A percentile compares a stretch with the other conserved stretches of the same genome.
Conservation (phyloP, 2,113 vertebrate genomes). For the Pelobates fuscus region DNA sequence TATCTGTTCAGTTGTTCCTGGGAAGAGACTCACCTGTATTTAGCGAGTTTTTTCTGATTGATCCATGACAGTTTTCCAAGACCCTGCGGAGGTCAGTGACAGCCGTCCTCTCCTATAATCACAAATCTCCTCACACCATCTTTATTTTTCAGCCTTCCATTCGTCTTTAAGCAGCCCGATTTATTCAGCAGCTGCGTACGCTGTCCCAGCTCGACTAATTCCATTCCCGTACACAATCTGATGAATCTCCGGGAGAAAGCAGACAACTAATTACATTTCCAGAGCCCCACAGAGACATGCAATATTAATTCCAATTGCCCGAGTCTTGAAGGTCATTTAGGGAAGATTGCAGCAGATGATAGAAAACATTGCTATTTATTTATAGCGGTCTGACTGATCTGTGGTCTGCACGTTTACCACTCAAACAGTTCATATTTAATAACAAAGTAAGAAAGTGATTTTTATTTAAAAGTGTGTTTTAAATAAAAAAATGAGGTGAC, state of each 20-base stretch:
- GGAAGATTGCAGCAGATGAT: conserved; percentile 17
- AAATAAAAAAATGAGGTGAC: too few relatives aligned
- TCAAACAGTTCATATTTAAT: too few relatives aligned
- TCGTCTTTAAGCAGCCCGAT: conserved; percentile 30
- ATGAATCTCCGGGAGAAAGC: conserved; percentile 28
- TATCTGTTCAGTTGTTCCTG: too few relatives aligned
- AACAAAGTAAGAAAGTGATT: too few relatives aligned
- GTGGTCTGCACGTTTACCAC: too few relatives aligned
- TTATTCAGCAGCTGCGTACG: conserved; percentile 25
- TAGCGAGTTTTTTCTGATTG: too few relatives aligned
- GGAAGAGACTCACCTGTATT: too few relatives aligned
- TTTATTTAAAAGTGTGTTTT: too few relatives aligned
- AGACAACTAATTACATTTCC: conserved; percentile 44
- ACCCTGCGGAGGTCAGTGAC: too few relatives aligned
- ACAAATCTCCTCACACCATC: not conserved
- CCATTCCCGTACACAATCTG: conserved; percentile 30
- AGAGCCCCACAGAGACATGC: conserved; percentile 19
- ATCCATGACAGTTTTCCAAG: too few relatives aligned
- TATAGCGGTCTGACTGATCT: too few relatives aligned
- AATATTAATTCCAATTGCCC: conserved; percentile 36
- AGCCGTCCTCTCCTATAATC: too few relatives aligned
- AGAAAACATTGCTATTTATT: conserved; percentile 4
- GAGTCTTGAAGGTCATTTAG: conserved; percentile 42
- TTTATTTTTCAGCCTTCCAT: conserved; percentile 26
- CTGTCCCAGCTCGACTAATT: conserved; percentile 30